phyloP scores from a whole-genome alignment of 2,888 invertebrate genomes.

The Atherix ibis region DNA sequence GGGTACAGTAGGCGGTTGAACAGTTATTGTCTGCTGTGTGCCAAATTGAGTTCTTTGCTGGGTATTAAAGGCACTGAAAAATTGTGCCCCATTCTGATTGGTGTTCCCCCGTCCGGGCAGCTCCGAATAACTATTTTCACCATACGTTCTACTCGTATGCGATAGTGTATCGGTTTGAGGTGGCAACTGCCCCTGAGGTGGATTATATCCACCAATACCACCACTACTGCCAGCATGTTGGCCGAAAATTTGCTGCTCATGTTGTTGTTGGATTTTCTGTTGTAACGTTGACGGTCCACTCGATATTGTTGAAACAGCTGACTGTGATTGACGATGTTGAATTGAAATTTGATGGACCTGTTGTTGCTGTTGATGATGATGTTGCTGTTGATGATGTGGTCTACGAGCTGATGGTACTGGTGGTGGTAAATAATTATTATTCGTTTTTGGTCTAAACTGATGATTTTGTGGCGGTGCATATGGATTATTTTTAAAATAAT shows the following conservation, averaged over 20 bases:
- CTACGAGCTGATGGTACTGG: constrained; percentile 14
- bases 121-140: constrained; percentile 26
- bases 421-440: constrained; percentile 29
- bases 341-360: constrained; percentile 6
- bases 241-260: constrained; percentile 1
- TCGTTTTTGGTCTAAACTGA: constrained; percentile 21
- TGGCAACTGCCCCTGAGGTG: constrained; percentile 5
- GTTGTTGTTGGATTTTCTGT: not conserved
- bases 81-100: constrained; percentile 4
- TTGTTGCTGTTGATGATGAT: constrained; percentile 14
- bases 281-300: too few species aligned
- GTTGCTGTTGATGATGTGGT: constrained; percentile 1
- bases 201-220: constrained; percentile 4
- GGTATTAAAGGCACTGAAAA: constrained; percentile 10
- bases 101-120: constrained; percentile 10
- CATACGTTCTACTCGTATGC: constrained; percentile 20
- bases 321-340: not conserved
- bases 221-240: not conserved
- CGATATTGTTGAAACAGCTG: too few species aligned
- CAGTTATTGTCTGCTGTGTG: not conserved
- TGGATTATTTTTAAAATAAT: constrained; percentile 31
- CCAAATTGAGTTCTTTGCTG: constrained; percentile 6
- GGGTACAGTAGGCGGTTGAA: constrained; percentile 3
- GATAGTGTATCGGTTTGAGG: too few species aligned
- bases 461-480: constrained; percentile 25